Evolutionary conservation across 2,113 vertebrate genomes (phyloP), one percentile per base, ranked within the genome.

Genomic region (Taurulus bubalis): DNA sequence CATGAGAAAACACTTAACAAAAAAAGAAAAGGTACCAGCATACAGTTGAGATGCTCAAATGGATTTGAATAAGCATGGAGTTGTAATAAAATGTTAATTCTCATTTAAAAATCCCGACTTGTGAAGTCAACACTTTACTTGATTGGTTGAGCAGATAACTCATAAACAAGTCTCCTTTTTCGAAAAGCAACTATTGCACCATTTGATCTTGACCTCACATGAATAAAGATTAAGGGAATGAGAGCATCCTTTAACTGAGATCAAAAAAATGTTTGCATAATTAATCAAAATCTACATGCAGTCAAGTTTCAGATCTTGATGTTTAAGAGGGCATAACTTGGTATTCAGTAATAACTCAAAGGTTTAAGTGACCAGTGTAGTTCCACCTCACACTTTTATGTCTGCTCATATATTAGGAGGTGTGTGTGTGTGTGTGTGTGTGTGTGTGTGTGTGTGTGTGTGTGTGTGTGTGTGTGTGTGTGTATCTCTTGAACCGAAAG

Each of bases 251-350:
- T 70, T 38, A 60, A 60, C 40, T 49, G 3, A 18, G 26, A 38
- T 5, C 3, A 49, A 55, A 11, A 30, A 64, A 36, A 55, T 30
- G 51, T 76, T 69, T 84, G 81, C 73, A 83, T 89, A 81, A 83
- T 86, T 71, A 65, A 82, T 76, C 45, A 63, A 84, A 77, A 51
- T 89, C 80, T 80, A 16, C 55, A 69, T 3, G 30, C 53, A 82
- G 36, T 24, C 28, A 38, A 2, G n/a, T 70, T 81, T 85, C 14
- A 79, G 6, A 83, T 79, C 7, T 71, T 10, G 65, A 82, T 62
- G 64, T 63, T 75, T 80, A 73, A 90, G 87, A 82, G 66, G 42
- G 45, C 34, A 68, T 58, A 76, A 68, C 36, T 60, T 53, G 9
- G 28, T 34, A 67, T 56, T 82, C 9, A 20, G 55, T 75, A 32